phyloP scores from a whole-genome alignment of 2,797 vertebrate genomes.

The Gadopsis marmoratus region DNA sequence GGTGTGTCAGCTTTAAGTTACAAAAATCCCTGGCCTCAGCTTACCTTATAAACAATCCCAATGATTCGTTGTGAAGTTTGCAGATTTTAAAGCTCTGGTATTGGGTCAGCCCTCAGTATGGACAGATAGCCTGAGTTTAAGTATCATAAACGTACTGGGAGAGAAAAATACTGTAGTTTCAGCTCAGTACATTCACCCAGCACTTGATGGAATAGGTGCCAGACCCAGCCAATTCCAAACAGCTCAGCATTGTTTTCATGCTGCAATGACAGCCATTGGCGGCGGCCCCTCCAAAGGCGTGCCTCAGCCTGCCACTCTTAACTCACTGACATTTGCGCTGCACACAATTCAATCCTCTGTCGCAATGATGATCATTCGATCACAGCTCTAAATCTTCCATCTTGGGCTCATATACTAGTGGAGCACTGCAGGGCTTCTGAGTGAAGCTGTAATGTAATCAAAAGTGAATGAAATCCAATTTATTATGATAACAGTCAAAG shows the following conservation, averaged over 20 bases:
- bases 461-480: constrained; percentile 69
- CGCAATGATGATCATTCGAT: constrained; percentile 57
- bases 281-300: no score
- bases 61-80: not conserved
- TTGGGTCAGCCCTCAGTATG: not conserved
- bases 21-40: not conserved
- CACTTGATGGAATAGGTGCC: not conserved
- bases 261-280: not conserved
- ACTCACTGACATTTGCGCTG: constrained; percentile 12
- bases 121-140: not conserved
- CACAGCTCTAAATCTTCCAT: constrained; percentile 52
- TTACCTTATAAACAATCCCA: not conserved
- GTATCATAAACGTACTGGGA: not conserved
- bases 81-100: not conserved
- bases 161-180: no score
- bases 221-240: not conserved
- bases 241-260: not conserved
- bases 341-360: constrained; percentile 31
- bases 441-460: constrained; percentile 64
- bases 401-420: constrained; percentile 48
- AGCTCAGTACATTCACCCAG: not conserved
- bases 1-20: not conserved
- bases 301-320: constrained; percentile 11
- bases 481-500: constrained; percentile 68
- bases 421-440: constrained; percentile 48